A percentile compares a stretch with the other conserved stretches of the same genome.
Evolutionary conservation across 2,888 invertebrate genomes (phyloP).

Genomic region (Tetanocera ferruginea): DNA sequence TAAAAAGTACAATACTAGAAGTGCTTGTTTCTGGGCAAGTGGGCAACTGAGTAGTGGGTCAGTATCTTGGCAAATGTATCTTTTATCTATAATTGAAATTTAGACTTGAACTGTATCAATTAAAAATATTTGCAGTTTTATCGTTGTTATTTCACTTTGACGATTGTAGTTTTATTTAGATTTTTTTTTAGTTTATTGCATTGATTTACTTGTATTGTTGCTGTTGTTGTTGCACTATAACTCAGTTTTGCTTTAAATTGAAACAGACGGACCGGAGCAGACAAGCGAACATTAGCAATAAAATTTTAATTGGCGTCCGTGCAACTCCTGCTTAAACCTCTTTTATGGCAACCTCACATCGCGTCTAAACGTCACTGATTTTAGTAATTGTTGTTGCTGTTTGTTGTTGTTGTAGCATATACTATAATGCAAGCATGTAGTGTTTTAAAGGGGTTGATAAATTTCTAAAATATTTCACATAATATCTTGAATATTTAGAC

Average conservation of each 20-base stretch:
- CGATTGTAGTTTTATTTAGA: neutral
- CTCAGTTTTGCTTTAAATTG: conserved; percentile 56
- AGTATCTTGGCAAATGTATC: conserved; percentile 30
- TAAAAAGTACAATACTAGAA: neutral
- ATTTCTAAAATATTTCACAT: conserved; percentile 58
- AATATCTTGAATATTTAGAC: conserved; percentile 58
- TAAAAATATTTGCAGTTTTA: conserved; percentile 23
- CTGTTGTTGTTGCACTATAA: conserved; percentile 58
- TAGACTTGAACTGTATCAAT: conserved; percentile 36
- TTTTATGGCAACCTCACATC: conserved; percentile 53
- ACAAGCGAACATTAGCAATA: conserved; percentile 63
- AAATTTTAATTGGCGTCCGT: conserved; percentile 62
- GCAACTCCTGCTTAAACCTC: conserved; percentile 52
- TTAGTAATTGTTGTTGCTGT: conserved; percentile 49
- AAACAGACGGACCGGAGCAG: conserved; percentile 58
- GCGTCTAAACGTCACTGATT: conserved; percentile 35
- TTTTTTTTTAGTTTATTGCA: neutral
- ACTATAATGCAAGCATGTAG: conserved; percentile 42
- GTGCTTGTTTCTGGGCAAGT: neutral
- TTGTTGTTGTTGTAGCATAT: conserved; percentile 25
- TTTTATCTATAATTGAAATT: conserved; percentile 42
- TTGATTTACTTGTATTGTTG: conserved; percentile 15
- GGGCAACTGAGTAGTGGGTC: too few relatives aligned
- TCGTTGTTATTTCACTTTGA: neutral
- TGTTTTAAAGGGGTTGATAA: conserved; percentile 58